Evolutionary conservation across 2,113 vertebrate genomes (phyloP).

Genomic region (Circaetus cinerascens): DNA sequence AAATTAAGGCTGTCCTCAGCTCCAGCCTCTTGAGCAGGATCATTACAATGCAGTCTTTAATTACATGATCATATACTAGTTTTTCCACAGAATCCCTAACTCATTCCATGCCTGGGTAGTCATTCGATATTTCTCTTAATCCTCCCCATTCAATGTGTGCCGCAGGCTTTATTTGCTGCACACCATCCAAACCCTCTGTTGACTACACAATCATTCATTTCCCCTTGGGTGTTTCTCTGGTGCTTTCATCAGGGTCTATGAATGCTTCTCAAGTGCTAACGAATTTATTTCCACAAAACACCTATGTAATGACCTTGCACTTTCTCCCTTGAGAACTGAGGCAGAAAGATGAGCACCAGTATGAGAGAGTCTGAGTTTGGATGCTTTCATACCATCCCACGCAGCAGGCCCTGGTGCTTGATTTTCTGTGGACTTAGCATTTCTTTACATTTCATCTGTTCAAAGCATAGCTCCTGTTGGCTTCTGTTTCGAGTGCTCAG

Average conservation of each 20-base stretch:
- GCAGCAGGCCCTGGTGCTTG: not conserved
- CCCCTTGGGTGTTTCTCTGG: not conserved
- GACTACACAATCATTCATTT: not conserved
- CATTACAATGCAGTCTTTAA: conserved; percentile 18
- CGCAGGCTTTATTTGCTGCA: not conserved
- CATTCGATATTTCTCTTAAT: conserved; percentile 46
- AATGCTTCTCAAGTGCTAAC: not conserved
- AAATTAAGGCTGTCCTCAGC: not conserved
- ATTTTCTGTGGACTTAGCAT: conserved; percentile 8
- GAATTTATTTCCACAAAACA: not conserved
- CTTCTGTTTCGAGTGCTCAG: not conserved
- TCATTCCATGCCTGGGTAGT: conserved; percentile 27
- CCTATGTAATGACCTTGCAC: not conserved
- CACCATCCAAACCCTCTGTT: not conserved
- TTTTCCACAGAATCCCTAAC: conserved; percentile 31
- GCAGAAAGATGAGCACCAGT: not conserved
- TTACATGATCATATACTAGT: conserved; percentile 9
- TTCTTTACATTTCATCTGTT: not conserved
- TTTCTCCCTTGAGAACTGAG: not conserved
- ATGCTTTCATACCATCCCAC: not conserved
- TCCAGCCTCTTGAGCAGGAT: not conserved
- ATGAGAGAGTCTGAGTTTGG: not conserved
- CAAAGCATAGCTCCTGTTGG: not conserved
- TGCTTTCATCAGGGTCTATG: not conserved
- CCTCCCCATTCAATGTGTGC: not conserved